Evolutionary conservation across 2,888 invertebrate species (phyloP).

Genomic region (Drosophila limbata): DNA sequence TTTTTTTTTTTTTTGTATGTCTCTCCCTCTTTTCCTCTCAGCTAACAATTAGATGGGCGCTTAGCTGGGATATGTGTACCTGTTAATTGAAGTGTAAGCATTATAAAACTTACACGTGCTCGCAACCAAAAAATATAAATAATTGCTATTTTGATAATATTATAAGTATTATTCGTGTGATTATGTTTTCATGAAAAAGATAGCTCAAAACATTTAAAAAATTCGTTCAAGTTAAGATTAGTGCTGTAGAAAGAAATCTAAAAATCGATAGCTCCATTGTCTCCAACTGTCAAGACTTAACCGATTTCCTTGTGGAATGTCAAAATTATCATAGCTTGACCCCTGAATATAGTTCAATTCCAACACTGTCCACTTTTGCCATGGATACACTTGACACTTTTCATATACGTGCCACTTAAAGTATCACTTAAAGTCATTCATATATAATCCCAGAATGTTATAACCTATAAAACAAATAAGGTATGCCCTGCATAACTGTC

Average conservation of each 20-base stretch:
- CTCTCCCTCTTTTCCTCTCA: slow-evolving; percentile 1
- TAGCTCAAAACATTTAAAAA: too few species aligned
- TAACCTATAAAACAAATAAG: not conserved
- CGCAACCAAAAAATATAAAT: slow-evolving; percentile 16
- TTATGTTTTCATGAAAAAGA: not conserved
- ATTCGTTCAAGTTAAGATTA: too few species aligned
- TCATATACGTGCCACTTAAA: too few species aligned
- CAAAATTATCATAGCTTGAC: too few species aligned
- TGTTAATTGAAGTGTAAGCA: slow-evolving; percentile 54
- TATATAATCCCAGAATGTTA: not conserved
- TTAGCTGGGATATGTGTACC: not conserved
- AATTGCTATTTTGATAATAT: slow-evolving; percentile 5
- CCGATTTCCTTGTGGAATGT: too few species aligned
- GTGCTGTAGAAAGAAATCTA: too few species aligned
- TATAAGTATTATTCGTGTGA: not conserved
- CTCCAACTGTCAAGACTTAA: too few species aligned
- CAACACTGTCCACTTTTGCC: too few species aligned
- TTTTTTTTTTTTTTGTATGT: not conserved
- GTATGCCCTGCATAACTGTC: slow-evolving; percentile 20
- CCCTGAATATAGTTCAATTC: too few species aligned
- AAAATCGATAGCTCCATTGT: too few species aligned
- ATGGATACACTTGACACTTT: too few species aligned
- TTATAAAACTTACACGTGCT: slow-evolving; percentile 35
- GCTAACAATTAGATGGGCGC: not conserved
- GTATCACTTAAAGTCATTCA: not conserved